These are phyloP conservation scores for Sesamia nonagrioides DNA, from an alignment of 1,140 invertebrate genomes.

Conservation along the genomic window DNA sequence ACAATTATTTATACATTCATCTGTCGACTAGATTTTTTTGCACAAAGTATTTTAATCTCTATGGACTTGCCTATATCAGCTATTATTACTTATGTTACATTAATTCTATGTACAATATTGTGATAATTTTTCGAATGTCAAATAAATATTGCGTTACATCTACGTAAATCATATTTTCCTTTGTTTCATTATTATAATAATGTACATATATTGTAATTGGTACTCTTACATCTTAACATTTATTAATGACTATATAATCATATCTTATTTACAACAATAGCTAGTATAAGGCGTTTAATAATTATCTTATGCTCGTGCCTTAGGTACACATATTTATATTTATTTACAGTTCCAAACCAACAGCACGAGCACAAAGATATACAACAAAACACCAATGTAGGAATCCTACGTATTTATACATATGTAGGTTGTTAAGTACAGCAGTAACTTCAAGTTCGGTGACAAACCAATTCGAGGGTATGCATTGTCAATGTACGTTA, in stretches of 20 bases:
- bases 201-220: conserved; percentile 45
- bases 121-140: conserved; percentile 58
- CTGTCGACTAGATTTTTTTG: conserved; percentile 85
- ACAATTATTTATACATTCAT: conserved; percentile 83
- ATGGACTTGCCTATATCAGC: conserved; percentile 64
- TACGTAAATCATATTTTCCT: conserved; percentile 48
- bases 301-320: conserved; percentile 37
- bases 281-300: conserved; percentile 54
- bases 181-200: conserved; percentile 27
- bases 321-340: conserved; percentile 40
- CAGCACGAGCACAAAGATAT: conserved; percentile 18
- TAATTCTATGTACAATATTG: conserved; percentile 75
- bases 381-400: conserved; percentile 30
- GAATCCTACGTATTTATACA: background rate
- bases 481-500: background rate
- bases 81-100: conserved; percentile 64
- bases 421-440: background rate
- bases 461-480: background rate
- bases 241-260: conserved; percentile 33
- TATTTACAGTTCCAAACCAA: conserved; percentile 30
- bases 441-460: background rate
- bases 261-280: conserved; percentile 52
- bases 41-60: conserved; percentile 80
- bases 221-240: conserved; percentile 36
- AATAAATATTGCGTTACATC: conserved; percentile 46